Evolutionary conservation across 1,140 invertebrate species (phyloP), one percentile per base, ranked within the genome.

Genomic region (Achatina immaculata): DNA sequence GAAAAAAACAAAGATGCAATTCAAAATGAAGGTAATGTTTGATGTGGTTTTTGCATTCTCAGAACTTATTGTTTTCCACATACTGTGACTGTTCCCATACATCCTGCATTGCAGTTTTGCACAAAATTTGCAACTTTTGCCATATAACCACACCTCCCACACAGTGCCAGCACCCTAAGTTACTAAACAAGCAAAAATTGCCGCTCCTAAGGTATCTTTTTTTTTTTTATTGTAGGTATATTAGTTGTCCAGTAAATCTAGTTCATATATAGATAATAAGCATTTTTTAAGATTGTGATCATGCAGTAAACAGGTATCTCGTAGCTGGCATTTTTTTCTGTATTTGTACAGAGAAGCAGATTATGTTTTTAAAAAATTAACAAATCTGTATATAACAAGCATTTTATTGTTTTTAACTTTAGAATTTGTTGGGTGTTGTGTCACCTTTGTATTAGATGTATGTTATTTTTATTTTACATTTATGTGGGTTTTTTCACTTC

Each of bases 151-250:
- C 28, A 28, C 31, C 31, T 62, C 58, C 28, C 31, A 31, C 58
- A 62, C 58, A 62, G 1, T 62, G 28, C 58, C 28, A 62, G n/a
- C 58, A 62, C 58, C 72, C 31, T 51, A 45, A 48, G 31, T 45
- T 74, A 51, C 72, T 73, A 48, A 51, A 45, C 43, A 74, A 21
- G 72, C 72, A 28, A 42, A n/a, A n/a, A 74, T 74, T 74, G 72
- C 72, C 72, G 72, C 72, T 74, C 72, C 72, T 48, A 28, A 74
- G 72, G 72, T 74, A 48, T 1, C 16, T n/a, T 51, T 45, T 48
- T 45, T 51, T 11, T 1, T 51, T 48, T 28, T 11, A 31, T 19
- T 14, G 19, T 68, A 68, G 14, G 51, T 16, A n/a, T 55, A 16
- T 55, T 55, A n/a, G n/a, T n/a, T n/a, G n/a, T n/a, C n/a, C n/a